phyloP scores from a whole-genome alignment of 2,113 vertebrate species.

The Seriola rivoliana region DNA sequence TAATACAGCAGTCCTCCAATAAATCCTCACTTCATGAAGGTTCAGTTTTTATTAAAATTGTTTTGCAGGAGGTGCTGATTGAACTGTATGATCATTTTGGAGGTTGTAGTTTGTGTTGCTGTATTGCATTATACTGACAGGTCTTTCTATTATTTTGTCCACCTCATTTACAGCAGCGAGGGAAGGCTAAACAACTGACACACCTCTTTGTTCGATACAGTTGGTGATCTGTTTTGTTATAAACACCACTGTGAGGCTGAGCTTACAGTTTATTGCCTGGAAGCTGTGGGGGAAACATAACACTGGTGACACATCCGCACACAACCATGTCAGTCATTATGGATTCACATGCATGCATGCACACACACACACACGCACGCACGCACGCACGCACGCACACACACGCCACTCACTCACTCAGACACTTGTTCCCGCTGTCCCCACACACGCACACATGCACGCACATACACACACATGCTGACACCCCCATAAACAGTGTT shows the following conservation, averaged over 20 bases:
- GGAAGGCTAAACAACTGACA: neutral
- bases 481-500: constrained; percentile 64
- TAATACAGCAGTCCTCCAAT: neutral
- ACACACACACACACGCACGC: constrained; percentile 1
- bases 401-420: constrained; percentile 3
- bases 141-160: neutral
- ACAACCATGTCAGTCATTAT: constrained; percentile 21
- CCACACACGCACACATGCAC: constrained; percentile 4
- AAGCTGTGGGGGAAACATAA: neutral
- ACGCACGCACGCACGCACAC: constrained; percentile 21
- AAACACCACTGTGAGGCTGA: neutral
- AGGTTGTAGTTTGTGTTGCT: neutral
- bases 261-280: constrained; percentile 25
- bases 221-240: neutral
- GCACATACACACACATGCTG: constrained; percentile 16
- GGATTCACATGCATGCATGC: neutral
- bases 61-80: neutral
- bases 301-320: constrained; percentile 33
- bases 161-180: neutral
- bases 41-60: neutral
- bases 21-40: neutral
- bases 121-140: neutral
- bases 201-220: neutral
- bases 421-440: constrained; percentile 11
- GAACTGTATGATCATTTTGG: neutral